A percentile compares a stretch with the other conserved stretches of the same genome.
phyloP scores from a whole-genome alignment of 2,888 invertebrate species.

The Pristionchus japonicus region DNA sequence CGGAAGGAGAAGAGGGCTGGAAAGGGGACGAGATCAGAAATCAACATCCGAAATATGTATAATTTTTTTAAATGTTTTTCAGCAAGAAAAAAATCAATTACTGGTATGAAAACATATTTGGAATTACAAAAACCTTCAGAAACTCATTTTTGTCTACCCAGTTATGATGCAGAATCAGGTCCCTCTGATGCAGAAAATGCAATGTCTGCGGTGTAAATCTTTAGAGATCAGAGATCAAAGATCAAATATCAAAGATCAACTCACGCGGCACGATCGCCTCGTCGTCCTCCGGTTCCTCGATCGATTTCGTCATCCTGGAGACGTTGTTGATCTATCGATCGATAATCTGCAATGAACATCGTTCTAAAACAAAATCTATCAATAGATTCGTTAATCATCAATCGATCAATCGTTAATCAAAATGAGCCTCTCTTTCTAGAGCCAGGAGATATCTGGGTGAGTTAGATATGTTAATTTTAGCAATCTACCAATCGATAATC shows the following conservation, averaged over 20 bases:
- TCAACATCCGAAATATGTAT: not conserved
- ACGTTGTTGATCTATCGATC: not conserved
- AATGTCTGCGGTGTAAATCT: no score
- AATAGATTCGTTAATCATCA: not conserved
- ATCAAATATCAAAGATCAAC: not conserved
- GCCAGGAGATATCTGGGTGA: no score
- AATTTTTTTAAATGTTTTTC: not conserved
- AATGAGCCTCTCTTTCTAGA: no score
- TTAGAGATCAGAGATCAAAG: not conserved
- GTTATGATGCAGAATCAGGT: no score
- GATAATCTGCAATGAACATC: not conserved
- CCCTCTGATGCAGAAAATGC: no score
- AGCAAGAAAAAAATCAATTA: not conserved
- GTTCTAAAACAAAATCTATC: no score
- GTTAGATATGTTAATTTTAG: no score
- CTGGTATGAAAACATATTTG: not conserved
- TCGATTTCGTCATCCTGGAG: not conserved
- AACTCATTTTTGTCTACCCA: no score
- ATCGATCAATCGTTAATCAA: not conserved
- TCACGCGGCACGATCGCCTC: slow-evolving; percentile 5
- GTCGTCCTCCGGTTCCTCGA: not conserved
- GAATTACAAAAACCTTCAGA: no score
- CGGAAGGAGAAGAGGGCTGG: slow-evolving; percentile 66
- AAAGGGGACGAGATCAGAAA: slow-evolving; percentile 47
- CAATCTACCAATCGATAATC: not conserved